Conservation (phyloP, 2,888 invertebrate species). For the Amblyteles armatorius region DNA sequence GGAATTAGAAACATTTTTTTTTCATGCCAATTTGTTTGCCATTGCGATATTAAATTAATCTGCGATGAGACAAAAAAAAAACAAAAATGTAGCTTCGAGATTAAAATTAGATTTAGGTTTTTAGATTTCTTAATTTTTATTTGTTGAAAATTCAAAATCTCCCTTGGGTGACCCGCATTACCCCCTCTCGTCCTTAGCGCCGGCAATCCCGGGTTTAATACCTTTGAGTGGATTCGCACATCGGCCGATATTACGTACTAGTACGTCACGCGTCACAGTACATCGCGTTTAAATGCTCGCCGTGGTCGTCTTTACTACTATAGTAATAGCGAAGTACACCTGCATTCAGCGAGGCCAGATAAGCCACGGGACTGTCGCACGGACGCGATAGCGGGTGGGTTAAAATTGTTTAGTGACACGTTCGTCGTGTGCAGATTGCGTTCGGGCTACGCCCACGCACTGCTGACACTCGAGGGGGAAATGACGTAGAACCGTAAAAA, state of each 20-base stretch:
- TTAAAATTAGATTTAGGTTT: too few species aligned
- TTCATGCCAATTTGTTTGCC: not conserved
- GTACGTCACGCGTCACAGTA: constrained; percentile 54
- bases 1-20: not conserved
- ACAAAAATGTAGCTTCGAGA: too few species aligned
- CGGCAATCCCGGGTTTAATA: not conserved
- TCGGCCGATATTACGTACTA: constrained; percentile 36
- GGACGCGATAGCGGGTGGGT: not conserved
- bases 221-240: constrained; percentile 14
- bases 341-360: constrained; percentile 26
- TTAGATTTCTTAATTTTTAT: not conserved
- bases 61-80: too few species aligned
- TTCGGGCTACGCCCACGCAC: not conserved
- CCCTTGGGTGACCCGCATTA: not conserved
- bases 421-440: constrained; percentile 15
- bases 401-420: constrained; percentile 27
- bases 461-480: not conserved
- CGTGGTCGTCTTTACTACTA: constrained; percentile 22
- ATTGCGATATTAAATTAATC: not conserved
- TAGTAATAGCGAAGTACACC: constrained; percentile 6
- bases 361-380: constrained; percentile 28
- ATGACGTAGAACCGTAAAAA: not conserved
- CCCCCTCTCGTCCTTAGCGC: not conserved
- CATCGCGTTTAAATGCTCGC: constrained; percentile 43
- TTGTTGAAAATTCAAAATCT: not conserved